Evolutionary conservation across 2,113 vertebrate species (phyloP), one percentile per base, ranked within the genome.

Genomic region (Brienomyrus brachyistius): DNA sequence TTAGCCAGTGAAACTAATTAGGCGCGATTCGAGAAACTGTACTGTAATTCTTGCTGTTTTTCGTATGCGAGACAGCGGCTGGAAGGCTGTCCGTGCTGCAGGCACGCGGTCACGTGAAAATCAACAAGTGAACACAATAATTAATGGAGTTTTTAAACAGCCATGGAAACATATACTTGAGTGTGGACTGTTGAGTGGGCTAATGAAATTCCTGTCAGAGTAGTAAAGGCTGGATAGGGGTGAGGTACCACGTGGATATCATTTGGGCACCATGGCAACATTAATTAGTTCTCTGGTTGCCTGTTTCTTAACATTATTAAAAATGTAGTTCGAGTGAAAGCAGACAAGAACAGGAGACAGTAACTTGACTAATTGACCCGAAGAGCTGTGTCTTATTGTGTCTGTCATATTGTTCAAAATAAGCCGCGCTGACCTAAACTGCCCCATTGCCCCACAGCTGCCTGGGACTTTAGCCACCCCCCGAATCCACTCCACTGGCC

Each of bases 401-500:
- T 21, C 54, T 56, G 35, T 80, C 13, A 80, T 43, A 80, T 80
- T 13, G n/a, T 31, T 70, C n/a, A 70, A 70, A 70, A 70, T 70
- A 31, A 70, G n/a, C 27, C 27, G 13, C 19, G 8, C 2, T 9
- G 21, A 2, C 54, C 23, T 74, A 27, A 74, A 6, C 35, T 43
- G 15, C 15, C 74, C 15, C 31, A 80, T 43, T 80, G 35, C 74
- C 74, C 35, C 82, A 83, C 82, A 84, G 82, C 40, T 47, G 10
- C 45, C 45, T 84, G 82, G 8, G 82, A 48, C 19, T n/a, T 84
- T 13, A 19, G 59, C 91, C 85, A 92, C 92, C 90, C 90, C 90
- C 90, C 91, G 88, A 87, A 92, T 89, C 91, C 90, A 89, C 91
- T 90, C 89, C 84, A 89, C 92, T 80, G 90, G 66, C 90, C 54